Conservation (phyloP, 2,888 invertebrate species). For the Endomychus coccineus region DNA sequence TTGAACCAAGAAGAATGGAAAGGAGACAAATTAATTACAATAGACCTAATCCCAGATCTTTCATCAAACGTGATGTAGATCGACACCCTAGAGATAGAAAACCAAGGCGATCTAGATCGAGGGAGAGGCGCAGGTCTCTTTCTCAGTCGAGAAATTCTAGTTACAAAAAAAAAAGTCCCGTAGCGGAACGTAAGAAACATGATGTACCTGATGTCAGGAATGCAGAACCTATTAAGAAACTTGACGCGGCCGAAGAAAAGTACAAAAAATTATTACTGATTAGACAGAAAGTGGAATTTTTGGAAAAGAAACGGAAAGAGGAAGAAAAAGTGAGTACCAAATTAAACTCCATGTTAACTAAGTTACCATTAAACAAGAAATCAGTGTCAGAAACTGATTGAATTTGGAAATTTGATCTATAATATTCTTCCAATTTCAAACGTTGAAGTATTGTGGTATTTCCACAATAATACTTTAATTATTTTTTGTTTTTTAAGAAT, state of each 20-base stretch:
- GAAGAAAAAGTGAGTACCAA: conserved; percentile 36
- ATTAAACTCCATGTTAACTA: no score
- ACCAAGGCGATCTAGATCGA: conserved; percentile 7
- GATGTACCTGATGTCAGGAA: no score
- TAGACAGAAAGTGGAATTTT: conserved; percentile 54
- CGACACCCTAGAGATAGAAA: background rate
- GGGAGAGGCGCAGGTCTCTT: conserved; percentile 6
- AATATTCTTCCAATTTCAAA: no score
- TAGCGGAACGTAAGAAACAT: conserved; percentile 32
- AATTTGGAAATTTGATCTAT: no score
- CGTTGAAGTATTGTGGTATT: no score
- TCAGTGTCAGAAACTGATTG: no score
- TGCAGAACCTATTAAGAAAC: conserved; percentile 26
- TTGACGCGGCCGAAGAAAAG: conserved; percentile 36
- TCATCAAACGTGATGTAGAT: background rate
- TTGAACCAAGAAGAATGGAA: background rate
- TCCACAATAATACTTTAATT: background rate
- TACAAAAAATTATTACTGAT: conserved; percentile 44
- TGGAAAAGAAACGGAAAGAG: conserved; percentile 51
- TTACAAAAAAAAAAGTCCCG: conserved; percentile 12
- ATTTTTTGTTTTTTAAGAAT: background rate
- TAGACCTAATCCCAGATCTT: background rate
- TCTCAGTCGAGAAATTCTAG: conserved; percentile 9
- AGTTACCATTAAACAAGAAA: no score
- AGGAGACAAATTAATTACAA: background rate